These are phyloP conservation scores for Diorhabda elongata DNA, from an alignment of 1,140 invertebrate genomes.

Conservation along the genomic window DNA sequence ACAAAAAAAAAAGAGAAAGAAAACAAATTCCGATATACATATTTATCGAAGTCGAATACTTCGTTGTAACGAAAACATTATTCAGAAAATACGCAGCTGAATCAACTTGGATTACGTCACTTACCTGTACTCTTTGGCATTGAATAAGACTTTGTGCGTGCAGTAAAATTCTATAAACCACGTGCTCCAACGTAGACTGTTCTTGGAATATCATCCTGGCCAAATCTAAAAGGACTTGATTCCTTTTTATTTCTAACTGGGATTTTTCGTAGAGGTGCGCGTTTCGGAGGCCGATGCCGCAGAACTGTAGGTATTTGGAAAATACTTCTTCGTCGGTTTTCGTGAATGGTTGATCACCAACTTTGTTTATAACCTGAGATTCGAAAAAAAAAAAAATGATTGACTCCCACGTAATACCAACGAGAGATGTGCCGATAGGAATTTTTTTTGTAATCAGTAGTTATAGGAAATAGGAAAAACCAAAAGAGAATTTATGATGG, in stretches of 20 bases:
- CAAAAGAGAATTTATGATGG: too few relatives aligned
- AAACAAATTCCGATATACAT: too few relatives aligned
- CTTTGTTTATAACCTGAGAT: constrained; percentile 87
- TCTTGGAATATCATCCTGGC: constrained; percentile 96
- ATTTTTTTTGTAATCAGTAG: too few relatives aligned
- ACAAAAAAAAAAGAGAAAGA: too few relatives aligned
- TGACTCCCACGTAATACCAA: too few relatives aligned
- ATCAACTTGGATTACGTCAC: not conserved
- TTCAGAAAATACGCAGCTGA: too few relatives aligned
- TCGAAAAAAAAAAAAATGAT: too few relatives aligned
- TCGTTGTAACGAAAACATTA: too few relatives aligned
- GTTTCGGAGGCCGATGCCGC: constrained; percentile 90
- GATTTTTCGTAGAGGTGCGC: constrained; percentile 92
- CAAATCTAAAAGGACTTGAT: constrained; percentile 90
- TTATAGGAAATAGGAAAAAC: too few relatives aligned
- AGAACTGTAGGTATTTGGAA: constrained; percentile 90
- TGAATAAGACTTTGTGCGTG: constrained; percentile 92
- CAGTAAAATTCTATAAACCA: constrained; percentile 89
- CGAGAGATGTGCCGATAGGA: too few relatives aligned
- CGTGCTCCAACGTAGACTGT: constrained; percentile 92
- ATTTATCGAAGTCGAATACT: too few relatives aligned
- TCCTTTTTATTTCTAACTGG: constrained; percentile 89
- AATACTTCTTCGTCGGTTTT: constrained; percentile 88
- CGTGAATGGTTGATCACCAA: constrained; percentile 73
- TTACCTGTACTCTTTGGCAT: constrained; percentile 86